These are phyloP conservation scores for Cyclophora punctaria DNA, from an alignment of 2,888 invertebrate species.

Conservation along the genomic window DNA sequence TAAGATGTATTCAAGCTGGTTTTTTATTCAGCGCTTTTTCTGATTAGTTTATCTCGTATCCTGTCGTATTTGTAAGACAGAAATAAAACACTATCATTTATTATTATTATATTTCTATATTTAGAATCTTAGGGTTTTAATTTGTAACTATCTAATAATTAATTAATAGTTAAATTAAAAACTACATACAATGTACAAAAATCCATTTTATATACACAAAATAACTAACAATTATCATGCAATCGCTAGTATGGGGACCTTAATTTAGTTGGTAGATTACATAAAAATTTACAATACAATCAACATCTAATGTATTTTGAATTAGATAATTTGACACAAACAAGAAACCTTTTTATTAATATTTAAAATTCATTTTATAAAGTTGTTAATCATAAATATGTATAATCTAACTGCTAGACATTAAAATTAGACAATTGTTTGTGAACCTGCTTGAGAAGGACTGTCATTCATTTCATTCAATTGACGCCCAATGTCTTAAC, in stretches of 20 bases:
- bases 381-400: slow-evolving; percentile 28
- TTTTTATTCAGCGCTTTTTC: too few species aligned
- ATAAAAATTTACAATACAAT: slow-evolving; percentile 55
- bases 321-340: slow-evolving; percentile 41
- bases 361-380: slow-evolving; percentile 28
- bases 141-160: slow-evolving; percentile 61
- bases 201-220: slow-evolving; percentile 65
- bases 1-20: too few species aligned
- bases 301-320: slow-evolving; percentile 32
- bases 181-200: slow-evolving; percentile 68
- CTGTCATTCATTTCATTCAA: slow-evolving; percentile 35
- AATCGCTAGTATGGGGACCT: slow-evolving; percentile 37
- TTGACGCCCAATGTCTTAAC: slow-evolving; percentile 29
- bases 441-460: slow-evolving; percentile 30
- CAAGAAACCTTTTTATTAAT: slow-evolving; percentile 31
- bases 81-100: slow-evolving; percentile 8
- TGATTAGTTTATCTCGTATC: too few species aligned
- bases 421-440: slow-evolving; percentile 33
- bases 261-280: slow-evolving; percentile 58
- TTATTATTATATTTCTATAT: slow-evolving; percentile 57
- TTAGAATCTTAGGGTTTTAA: slow-evolving; percentile 67
- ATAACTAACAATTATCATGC: slow-evolving; percentile 46
- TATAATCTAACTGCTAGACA: slow-evolving; percentile 32
- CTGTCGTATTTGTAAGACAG: too few species aligned
- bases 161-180: slow-evolving; percentile 65